phyloP scores from a whole-genome alignment of 2,113 vertebrate species.

The Embiotoca jacksoni region DNA sequence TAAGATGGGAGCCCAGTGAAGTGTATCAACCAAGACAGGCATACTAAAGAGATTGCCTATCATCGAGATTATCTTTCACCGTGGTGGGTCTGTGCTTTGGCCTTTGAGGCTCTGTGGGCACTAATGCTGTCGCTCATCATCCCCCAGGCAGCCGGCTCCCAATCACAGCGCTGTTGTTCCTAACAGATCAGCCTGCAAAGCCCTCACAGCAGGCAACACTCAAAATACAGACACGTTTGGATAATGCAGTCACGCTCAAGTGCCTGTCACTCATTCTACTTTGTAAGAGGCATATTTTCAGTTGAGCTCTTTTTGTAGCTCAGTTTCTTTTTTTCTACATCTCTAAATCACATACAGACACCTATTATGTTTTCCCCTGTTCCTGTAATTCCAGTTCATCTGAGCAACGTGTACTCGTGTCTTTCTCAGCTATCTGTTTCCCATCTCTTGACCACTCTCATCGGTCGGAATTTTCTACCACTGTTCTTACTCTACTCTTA shows the following conservation, averaged over 20 bases:
- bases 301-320: conserved; percentile 14
- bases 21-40: conserved; percentile 38
- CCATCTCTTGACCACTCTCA: neutral
- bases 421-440: neutral
- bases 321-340: neutral
- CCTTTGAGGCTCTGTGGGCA: conserved; percentile 67
- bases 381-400: neutral
- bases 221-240: conserved; percentile 53
- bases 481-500: neutral
- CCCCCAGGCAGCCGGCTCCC: conserved; percentile 58
- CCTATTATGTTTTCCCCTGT: neutral
- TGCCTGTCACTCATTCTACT: conserved; percentile 44
- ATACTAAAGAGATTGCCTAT: conserved; percentile 52
- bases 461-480: neutral
- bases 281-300: conserved; percentile 5
- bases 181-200: conserved; percentile 50
- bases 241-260: conserved; percentile 52
- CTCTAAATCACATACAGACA: neutral
- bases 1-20: conserved; percentile 10
- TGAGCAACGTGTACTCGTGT: neutral
- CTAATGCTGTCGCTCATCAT: conserved; percentile 63
- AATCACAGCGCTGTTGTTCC: conserved; percentile 64
- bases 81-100: conserved; percentile 53
- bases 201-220: conserved; percentile 34
- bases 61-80: conserved; percentile 61